These are phyloP conservation scores for Psettodes erumei DNA, from an alignment of 2,113 vertebrate genomes.

Conservation along the genomic window DNA sequence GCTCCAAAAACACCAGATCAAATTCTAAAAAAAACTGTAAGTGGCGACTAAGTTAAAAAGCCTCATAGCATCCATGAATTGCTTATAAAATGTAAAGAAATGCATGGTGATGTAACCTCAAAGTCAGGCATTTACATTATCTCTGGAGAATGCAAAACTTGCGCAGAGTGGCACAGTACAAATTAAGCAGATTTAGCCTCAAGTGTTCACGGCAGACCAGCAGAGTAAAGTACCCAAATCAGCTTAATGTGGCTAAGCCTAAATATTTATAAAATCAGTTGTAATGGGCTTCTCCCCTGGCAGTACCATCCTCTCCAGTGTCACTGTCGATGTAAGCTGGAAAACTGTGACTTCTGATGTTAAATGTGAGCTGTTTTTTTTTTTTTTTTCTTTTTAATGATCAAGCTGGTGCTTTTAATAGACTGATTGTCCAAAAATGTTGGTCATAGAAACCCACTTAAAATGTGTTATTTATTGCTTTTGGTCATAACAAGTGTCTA, in stretches of 20 bases:
- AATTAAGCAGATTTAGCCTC: slow-evolving; percentile 89
- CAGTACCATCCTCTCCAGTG: slow-evolving; percentile 81
- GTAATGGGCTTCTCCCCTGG: slow-evolving; percentile 85
- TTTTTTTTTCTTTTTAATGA: neutral
- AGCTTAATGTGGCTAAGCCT: slow-evolving; percentile 88
- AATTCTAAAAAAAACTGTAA: slow-evolving; percentile 15
- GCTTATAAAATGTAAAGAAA: slow-evolving; percentile 76
- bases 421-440: slow-evolving; percentile 11
- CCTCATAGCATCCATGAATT: slow-evolving; percentile 69
- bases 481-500: slow-evolving; percentile 31
- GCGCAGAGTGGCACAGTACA: slow-evolving; percentile 86
- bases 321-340: slow-evolving; percentile 63
- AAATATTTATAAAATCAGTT: slow-evolving; percentile 88
- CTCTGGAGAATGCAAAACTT: slow-evolving; percentile 80
- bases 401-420: slow-evolving; percentile 6
- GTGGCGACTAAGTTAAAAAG: slow-evolving; percentile 38
- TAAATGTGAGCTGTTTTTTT: slow-evolving; percentile 30
- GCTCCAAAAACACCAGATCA: slow-evolving; percentile 62
- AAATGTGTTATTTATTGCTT: slow-evolving; percentile 32
- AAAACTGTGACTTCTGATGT: slow-evolving; percentile 52
- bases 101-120: slow-evolving; percentile 69
- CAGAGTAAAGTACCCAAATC: slow-evolving; percentile 90
- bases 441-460: slow-evolving; percentile 12
- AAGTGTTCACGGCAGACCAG: slow-evolving; percentile 87
- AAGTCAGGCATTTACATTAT: slow-evolving; percentile 79